These are phyloP conservation scores for Acleris literana DNA, from an alignment of 2,888 invertebrate genomes.

Conservation along the genomic window DNA sequence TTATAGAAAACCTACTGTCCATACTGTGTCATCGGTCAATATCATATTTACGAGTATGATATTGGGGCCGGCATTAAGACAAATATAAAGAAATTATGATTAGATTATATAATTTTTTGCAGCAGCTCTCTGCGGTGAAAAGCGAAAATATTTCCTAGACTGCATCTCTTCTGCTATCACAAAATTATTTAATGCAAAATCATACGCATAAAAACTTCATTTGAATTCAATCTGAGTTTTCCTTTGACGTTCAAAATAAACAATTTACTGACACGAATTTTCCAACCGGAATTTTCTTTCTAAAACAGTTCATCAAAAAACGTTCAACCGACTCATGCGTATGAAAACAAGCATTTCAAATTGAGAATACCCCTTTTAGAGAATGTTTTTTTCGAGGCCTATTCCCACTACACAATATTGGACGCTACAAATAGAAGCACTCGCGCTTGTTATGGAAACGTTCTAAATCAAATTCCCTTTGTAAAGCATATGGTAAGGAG, in stretches of 20 bases:
- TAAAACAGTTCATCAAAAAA: constrained; percentile 10
- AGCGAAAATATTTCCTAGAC: no score
- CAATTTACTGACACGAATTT: not conserved
- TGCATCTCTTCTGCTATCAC: no score
- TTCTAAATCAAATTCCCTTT: constrained; percentile 52
- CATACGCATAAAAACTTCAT: no score
- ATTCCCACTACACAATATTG: constrained; percentile 15
- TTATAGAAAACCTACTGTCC: no score
- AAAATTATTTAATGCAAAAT: no score
- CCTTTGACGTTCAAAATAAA: not conserved
- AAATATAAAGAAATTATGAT: no score
- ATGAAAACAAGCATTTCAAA: constrained; percentile 23
- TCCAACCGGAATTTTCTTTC: not conserved
- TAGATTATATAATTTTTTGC: no score
- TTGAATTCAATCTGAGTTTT: not conserved
- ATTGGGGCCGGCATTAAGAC: no score
- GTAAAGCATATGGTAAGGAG: constrained; percentile 42
- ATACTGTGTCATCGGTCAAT: no score
- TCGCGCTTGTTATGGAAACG: constrained; percentile 39
- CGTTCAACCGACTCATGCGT: constrained; percentile 5
- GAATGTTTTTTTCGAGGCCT: constrained; percentile 21
- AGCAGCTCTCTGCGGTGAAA: no score
- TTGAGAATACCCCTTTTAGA: constrained; percentile 18
- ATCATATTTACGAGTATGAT: no score
- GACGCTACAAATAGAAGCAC: constrained; percentile 25